Base-by-base conservation (phyloP, 53 echinoderm and acorn worm genomes). In the Zoroaster sp. region DNA sequence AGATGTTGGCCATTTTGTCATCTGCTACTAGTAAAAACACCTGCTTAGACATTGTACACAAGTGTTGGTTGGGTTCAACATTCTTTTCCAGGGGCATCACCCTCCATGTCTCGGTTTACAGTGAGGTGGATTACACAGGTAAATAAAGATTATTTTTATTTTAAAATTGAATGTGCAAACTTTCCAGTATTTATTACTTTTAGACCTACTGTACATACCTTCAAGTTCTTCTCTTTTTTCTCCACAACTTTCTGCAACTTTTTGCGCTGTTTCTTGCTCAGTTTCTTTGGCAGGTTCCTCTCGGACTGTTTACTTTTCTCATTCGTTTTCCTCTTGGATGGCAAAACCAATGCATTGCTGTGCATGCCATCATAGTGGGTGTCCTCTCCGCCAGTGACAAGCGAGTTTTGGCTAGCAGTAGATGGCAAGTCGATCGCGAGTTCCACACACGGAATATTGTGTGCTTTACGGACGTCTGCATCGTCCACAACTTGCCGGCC, bases 251-350 rank as follows among this genome's bases (percentile, higher is more conserved):
- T 95, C 37, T 95, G 91, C 9, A 97, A 89, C 53, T 75, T 92
- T 70, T 97, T 97, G 17, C 95, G 66, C 51, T 95, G 94, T 53
- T 94, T 95, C 35, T 94, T 95, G 74, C 94, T 95, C 52, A 97
- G 87, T 85, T 92, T 94, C 85, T 92, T 97, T 0, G 93, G 93
- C 40, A 92, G 70, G n/a, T 78, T 83, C 18, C 17, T 35, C 18
- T 92, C 45, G 15, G 54, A 15, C 28, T 78, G 40, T 51, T 91
- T 93, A 59, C 66, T 80, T 32, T 75, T 88, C 59, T 94, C 83
- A 6, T 87, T 68, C 0, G 92, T 86, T 38, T 93, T 55, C 51
- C 78, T 88, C 78, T 94, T 97, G 7, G 95, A 81, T 0, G 95
- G 97, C 65, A 97, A 43, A 53, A 97, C 94, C 69, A 97, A 77